phyloP scores from a whole-genome alignment of 2,797 vertebrate genomes.

The Hippoglossus hippoglossus region DNA sequence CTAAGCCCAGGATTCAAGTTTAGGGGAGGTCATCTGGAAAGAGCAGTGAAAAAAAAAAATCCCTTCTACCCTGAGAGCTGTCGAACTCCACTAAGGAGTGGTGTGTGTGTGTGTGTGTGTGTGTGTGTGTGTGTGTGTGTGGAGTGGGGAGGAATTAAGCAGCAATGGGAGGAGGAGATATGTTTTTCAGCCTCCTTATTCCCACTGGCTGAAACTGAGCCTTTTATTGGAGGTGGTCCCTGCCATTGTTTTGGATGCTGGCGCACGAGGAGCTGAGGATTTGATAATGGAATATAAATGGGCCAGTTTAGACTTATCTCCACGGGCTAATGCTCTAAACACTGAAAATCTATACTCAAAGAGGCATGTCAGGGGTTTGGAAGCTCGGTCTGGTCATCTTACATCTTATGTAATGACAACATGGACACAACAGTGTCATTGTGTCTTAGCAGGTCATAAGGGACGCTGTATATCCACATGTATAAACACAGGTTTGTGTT shows the following conservation, averaged over 20 bases:
- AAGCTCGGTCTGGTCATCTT: conserved; percentile 6
- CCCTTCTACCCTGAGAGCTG: conserved; percentile 55
- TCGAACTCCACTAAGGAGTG: conserved; percentile 49
- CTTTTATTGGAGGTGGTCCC: conserved; percentile 51
- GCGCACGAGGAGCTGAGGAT: conserved; percentile 33
- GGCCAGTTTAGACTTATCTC: conserved; percentile 28
- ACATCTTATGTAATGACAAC: not conserved
- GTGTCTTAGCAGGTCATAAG: no score
- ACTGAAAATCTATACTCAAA: conserved; percentile 10
- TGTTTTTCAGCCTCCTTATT: conserved; percentile 61
- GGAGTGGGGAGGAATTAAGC: conserved; percentile 48
- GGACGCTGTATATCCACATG: no score
- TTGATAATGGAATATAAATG: conserved; percentile 51
- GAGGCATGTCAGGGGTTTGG: not conserved
- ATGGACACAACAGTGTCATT: no score
- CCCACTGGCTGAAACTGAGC: conserved; percentile 67
- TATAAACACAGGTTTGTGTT: not conserved
- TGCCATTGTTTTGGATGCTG: conserved; percentile 55
- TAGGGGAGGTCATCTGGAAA: conserved; percentile 85
- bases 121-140: conserved; percentile 21
- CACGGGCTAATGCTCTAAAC: conserved; percentile 38
- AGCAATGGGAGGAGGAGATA: conserved; percentile 58
- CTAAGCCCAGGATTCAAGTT: conserved; percentile 80
- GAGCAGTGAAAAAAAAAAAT: conserved; percentile 58
- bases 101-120: conserved; percentile 28